These are phyloP conservation scores for Watsonalla cultraria DNA, from an alignment of 2,888 invertebrate genomes.

Conservation along the genomic window DNA sequence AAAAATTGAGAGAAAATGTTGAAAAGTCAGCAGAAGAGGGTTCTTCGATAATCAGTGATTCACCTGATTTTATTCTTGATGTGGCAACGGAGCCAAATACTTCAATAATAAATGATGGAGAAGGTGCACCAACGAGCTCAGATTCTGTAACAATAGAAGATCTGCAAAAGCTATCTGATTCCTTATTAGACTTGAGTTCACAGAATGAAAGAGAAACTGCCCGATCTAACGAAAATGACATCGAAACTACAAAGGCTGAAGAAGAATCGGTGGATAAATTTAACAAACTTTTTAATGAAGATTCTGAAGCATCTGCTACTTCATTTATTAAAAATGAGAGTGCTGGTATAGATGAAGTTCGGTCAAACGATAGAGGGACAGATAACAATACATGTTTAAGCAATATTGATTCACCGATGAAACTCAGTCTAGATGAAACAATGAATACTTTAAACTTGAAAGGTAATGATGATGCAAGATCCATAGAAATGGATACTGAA, in stretches of 20 bases:
- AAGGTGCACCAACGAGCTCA: conserved; percentile 5
- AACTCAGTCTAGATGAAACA: not conserved
- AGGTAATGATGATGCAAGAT: conserved; percentile 5
- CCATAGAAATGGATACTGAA: conserved; percentile 34
- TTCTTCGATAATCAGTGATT: conserved; percentile 1
- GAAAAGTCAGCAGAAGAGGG: conserved; percentile 4
- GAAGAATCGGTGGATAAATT: not conserved
- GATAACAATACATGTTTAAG: conserved; percentile 7
- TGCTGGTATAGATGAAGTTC: not conserved
- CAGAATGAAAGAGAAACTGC: conserved; percentile 1
- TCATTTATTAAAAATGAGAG: not conserved
- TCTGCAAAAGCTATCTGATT: conserved; percentile 52
- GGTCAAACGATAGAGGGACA: conserved; percentile 1
- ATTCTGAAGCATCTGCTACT: not conserved
- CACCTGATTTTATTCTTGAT: conserved; percentile 4
- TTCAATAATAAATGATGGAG: not conserved
- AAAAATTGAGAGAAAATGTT: conserved; percentile 5
- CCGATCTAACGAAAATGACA: conserved; percentile 3
- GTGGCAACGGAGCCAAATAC: not conserved
- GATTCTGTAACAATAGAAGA: conserved; percentile 31
- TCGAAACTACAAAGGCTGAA: conserved; percentile 5
- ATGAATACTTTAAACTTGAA: conserved; percentile 1
- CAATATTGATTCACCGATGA: conserved; percentile 1
- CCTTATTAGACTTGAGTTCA: conserved; percentile 32
- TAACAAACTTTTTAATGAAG: not conserved